Percentiles rank a stretch among this genome's conserved stretches.
Evolutionary conservation across 2,888 invertebrate species (phyloP).

Genomic region (Cancer borealis): DNA sequence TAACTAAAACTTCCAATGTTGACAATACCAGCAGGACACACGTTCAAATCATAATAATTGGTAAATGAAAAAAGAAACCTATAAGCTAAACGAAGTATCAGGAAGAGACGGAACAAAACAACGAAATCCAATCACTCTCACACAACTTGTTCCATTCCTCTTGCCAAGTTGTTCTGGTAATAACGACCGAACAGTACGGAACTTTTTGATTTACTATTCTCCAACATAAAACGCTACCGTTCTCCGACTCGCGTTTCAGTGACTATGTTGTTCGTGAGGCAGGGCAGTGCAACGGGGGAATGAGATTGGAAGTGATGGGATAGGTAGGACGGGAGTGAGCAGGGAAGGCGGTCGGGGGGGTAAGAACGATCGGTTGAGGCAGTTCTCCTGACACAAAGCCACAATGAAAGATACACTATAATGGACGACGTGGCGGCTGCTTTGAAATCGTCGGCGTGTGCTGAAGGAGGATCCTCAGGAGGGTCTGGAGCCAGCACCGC

Average conservation of each 20-base stretch:
- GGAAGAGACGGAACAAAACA: neutral
- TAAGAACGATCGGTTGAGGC: neutral
- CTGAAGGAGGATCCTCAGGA: neutral
- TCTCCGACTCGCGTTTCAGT: neutral
- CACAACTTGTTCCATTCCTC: constrained; percentile 14
- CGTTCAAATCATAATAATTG: too few species aligned
- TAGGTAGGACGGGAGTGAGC: neutral
- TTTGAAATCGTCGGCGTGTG: constrained; percentile 29
- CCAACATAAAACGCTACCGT: neutral
- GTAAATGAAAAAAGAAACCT: neutral
- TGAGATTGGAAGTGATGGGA: neutral
- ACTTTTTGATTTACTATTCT: constrained; percentile 13
- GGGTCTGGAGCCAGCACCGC: neutral
- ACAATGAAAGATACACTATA: neutral
- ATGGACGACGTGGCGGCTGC: constrained; percentile 15
- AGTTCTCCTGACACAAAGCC: neutral
- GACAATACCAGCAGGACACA: too few species aligned
- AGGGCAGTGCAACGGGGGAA: neutral
- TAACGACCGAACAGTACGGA: neutral
- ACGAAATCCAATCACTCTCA: neutral
- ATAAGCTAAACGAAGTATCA: neutral
- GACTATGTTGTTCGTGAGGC: neutral
- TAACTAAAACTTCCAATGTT: too few species aligned
- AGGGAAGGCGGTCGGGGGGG: neutral
- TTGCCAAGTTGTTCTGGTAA: constrained; percentile 6